Base-by-base conservation (phyloP, 2,113 vertebrate genomes). In the Cariama cristata region DNA sequence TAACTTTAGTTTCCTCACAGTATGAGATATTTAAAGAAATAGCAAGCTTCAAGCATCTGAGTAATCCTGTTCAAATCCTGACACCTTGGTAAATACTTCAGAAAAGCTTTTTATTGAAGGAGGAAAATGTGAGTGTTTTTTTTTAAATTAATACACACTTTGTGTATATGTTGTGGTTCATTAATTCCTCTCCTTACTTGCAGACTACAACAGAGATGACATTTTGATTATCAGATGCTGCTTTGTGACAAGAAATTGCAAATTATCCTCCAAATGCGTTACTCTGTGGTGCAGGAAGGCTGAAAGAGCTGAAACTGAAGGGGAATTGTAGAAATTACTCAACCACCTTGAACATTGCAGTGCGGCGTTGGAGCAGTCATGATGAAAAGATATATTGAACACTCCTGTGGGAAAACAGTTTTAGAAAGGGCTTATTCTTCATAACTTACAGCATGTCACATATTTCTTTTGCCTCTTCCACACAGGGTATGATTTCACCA, bases 151-250 rank as follows among this genome's bases (percentile, higher is more conserved):
- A 8, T 44, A 24, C 2, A 2, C 5, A 3, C 22, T 60, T 56
- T 19, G 27, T 32, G 14, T 66, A 4, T 52, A 7, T 45, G 12
- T 60, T 45, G 35, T 20, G 11, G 27, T 17, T 55, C 52, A 53
- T 89, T 72, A 86, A 89, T 81, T 92, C 38, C 23, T 66, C 79
- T 72, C 47, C 50, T 72, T n/a, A 8, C 60, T 63, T 68, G 83
- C 40, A 8, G 15, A 35, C 28, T 68, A 21, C 15, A 76, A 26
- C 42, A 53, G 12, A 67, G 63, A 63, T 67, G 56, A 89, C 17
- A 64, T 49, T 94, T 96, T 68, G 88, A 85, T 85, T 79, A 79
- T 79, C n/a, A 72, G 56, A 20, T 64, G 18, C 68, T 91, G 50
- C 47, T 47, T 93, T 59, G 23, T 86, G 64, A 77, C 10, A 71